Percentiles rank a stretch among this genome's conserved stretches.
These are phyloP conservation scores for Cololabis saira DNA, from an alignment of 2,113 vertebrate species.

Conservation along the genomic window DNA sequence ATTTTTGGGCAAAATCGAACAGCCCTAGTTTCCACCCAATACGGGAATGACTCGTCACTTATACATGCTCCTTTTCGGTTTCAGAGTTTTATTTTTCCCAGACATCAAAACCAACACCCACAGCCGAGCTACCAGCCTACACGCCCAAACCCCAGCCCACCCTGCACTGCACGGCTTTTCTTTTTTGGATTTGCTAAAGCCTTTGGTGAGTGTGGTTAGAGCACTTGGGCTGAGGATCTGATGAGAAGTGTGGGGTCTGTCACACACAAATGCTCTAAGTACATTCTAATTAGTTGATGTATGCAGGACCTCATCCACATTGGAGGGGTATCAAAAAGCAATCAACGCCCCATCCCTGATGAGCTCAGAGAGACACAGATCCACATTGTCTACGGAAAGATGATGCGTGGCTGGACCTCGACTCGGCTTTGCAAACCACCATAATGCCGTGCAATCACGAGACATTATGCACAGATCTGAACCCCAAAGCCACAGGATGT, in stretches of 20 bases:
- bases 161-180: conserved; percentile 47
- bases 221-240: conserved; percentile 74
- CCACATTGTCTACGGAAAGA: conserved; percentile 80
- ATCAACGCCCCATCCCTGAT: conserved; percentile 87
- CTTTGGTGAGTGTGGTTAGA: conserved; percentile 63
- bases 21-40: conserved; percentile 2
- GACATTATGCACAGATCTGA: conserved; percentile 82
- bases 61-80: conserved; percentile 27
- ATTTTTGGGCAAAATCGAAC: too few species aligned
- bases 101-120: conserved; percentile 20
- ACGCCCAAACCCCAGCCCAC: conserved; percentile 6
- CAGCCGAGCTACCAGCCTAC: conserved; percentile 1
- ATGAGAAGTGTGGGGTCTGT: conserved; percentile 73
- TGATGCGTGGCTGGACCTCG: conserved; percentile 76
- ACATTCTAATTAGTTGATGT: conserved; percentile 84
- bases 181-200: conserved; percentile 68
- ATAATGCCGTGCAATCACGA: conserved; percentile 82
- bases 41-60: conserved; percentile 21
- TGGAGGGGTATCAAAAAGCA: conserved; percentile 88
- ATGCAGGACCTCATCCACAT: conserved; percentile 83
- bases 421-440: conserved; percentile 71
- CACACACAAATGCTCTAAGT: conserved; percentile 64
- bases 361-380: conserved; percentile 79
- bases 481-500: conserved; percentile 76
- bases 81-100: conserved; percentile 36